Conservation (phyloP, 2,113 vertebrate species). For the Pristiophorus japonicus region DNA sequence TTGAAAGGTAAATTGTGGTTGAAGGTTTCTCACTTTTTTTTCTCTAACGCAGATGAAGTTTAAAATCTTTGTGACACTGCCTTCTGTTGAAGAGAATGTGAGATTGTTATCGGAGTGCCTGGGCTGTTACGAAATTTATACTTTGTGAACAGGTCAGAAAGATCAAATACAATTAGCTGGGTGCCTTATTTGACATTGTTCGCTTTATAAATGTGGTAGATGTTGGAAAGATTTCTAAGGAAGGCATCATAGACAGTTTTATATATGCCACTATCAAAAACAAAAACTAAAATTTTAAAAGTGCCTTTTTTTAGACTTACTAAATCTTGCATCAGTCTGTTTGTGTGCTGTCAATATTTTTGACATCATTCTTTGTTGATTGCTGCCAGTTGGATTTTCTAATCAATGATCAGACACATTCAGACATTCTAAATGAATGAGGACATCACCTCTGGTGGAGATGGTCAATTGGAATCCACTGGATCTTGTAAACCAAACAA, state of each 20-base stretch:
- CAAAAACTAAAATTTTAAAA: neutral
- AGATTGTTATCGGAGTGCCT: slow-evolving; percentile 55
- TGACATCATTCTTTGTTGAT: neutral
- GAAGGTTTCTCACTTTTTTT: slow-evolving; percentile 64
- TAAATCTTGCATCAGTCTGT: neutral
- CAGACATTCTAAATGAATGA: neutral
- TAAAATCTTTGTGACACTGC: slow-evolving; percentile 60
- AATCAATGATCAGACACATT: neutral
- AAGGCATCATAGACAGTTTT: neutral
- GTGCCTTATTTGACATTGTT: slow-evolving; percentile 47
- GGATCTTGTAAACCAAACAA: neutral
- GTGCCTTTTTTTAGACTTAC: neutral
- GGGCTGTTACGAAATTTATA: slow-evolving; percentile 50
- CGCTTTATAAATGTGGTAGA: slow-evolving; percentile 49
- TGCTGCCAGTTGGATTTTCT: neutral
- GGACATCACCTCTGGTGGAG: neutral
- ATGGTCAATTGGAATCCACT: neutral
- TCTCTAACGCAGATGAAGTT: slow-evolving; percentile 47
- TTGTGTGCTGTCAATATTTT: neutral
- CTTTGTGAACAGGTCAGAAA: slow-evolving; percentile 49
- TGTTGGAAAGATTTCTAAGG: slow-evolving; percentile 44
- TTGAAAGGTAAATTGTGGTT: slow-evolving; percentile 69
- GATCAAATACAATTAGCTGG: slow-evolving; percentile 44
- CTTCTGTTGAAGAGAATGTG: slow-evolving; percentile 48
- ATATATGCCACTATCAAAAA: neutral